Base-by-base conservation (phyloP, 2,797 vertebrate genomes). In the Sardinella longiceps region DNA sequence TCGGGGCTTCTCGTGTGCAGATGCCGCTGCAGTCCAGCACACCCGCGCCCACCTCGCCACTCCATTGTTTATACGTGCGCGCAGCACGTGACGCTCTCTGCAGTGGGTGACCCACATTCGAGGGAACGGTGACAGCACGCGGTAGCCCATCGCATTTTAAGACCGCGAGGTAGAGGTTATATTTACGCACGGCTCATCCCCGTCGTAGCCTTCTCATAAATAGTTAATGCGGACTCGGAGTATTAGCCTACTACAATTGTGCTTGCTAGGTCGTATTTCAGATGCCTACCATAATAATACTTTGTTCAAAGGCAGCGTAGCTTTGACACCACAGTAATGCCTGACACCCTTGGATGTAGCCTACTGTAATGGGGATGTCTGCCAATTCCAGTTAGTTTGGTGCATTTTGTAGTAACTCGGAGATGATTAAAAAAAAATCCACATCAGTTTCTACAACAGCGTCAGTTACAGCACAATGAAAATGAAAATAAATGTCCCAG, bases 41-140 rank as follows among this genome's bases (percentile, higher is more conserved):
- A 84, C 66, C 85, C 81, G 74, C 84, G 58, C 83, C 85, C 84
- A 86, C 84, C 84, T 85, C 45, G 66, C 82, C 89, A 85, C 87
- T 82, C 87, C 82, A 85, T 86, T 91, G 89, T 91, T 91, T 89
- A 91, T 85, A 85, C 82, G 85, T 82, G 81, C 58, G 74, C 23
- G 23, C 45, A 82, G 82, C 88, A 90, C 90, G 90, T 89, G 90
- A 90, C 84, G 4, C 43, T 56, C 83, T 84, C 88, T 90, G 91
- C 90, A 89, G 88, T 88, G 87, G 63, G 86, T 91, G 91, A 90
- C 91, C 91, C 85, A 91, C 85, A 91, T 90, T 88, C 83, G 60
- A 50, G 58, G 74, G 85, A 82, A 60, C 86, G 85, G 84, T 87
- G 87, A 83, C 85, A 86, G 81, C 80, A 86, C 86, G 85, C 85